These are phyloP conservation scores for Campaea margaritaria DNA, from an alignment of 2,888 invertebrate species.

Conservation along the genomic window DNA sequence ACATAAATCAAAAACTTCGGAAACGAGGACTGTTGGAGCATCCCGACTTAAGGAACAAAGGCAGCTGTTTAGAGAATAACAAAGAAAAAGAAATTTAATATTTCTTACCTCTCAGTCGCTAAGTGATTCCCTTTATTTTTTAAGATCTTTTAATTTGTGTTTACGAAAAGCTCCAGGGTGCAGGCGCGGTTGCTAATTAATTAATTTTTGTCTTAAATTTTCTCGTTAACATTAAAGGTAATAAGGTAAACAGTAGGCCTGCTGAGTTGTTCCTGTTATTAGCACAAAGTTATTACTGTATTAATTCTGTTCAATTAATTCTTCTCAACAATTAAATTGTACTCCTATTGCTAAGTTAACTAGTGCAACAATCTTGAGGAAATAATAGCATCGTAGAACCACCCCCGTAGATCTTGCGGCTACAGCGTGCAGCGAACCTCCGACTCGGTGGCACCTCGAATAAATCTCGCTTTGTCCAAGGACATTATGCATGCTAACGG, in stretches of 20 bases:
- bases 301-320: background rate
- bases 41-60: slow-evolving; percentile 55
- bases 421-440: slow-evolving; percentile 48
- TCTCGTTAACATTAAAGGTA: slow-evolving; percentile 16
- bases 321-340: too few species aligned
- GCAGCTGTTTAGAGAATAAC: slow-evolving; percentile 54
- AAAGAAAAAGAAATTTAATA: slow-evolving; percentile 54
- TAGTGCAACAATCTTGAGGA: too few species aligned
- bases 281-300: background rate
- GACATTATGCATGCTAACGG: slow-evolving; percentile 73
- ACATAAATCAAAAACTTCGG: slow-evolving; percentile 67
- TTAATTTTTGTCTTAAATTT: slow-evolving; percentile 27
- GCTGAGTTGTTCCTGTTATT: slow-evolving; percentile 4
- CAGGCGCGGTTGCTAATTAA: slow-evolving; percentile 23
- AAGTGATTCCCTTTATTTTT: slow-evolving; percentile 30
- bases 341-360: too few species aligned
- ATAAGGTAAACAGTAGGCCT: slow-evolving; percentile 20
- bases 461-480: slow-evolving; percentile 76
- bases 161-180: slow-evolving; percentile 15
- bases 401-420: slow-evolving; percentile 29
- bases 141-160: slow-evolving; percentile 30
- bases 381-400: background rate
- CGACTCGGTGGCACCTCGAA: slow-evolving; percentile 57
- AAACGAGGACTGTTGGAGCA: slow-evolving; percentile 57
- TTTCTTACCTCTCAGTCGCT: slow-evolving; percentile 40